These are phyloP conservation scores for Drosophila leontia DNA, from an alignment of 1,140 invertebrate species.

Conservation along the genomic window DNA sequence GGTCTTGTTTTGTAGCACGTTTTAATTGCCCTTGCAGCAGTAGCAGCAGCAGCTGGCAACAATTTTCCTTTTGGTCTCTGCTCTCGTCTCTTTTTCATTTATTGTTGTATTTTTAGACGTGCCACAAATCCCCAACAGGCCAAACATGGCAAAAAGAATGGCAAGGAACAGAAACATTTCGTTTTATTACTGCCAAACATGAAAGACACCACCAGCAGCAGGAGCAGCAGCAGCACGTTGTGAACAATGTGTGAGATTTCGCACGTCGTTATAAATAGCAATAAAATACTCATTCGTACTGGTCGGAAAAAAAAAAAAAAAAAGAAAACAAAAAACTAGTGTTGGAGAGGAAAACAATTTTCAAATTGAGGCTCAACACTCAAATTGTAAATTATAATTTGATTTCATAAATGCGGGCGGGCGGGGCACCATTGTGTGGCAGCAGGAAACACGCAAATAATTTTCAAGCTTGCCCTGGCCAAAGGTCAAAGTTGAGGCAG, in stretches of 20 bases:
- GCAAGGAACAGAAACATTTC: conserved; percentile 52
- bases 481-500: conserved; percentile 50
- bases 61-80: conserved; percentile 52
- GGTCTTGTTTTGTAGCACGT: conserved; percentile 48
- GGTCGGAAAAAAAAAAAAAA: not conserved
- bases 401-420: conserved; percentile 42
- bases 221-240: not conserved
- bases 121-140: conserved; percentile 66
- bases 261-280: conserved; percentile 75
- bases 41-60: conserved; percentile 43
- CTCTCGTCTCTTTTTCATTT: conserved; percentile 30
- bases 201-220: conserved; percentile 41
- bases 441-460: conserved; percentile 52
- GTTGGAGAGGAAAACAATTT: conserved; percentile 46
- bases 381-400: conserved; percentile 67
- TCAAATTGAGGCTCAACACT: conserved; percentile 45
- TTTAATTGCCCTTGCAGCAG: conserved; percentile 72
- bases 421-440: conserved; percentile 42
- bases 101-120: conserved; percentile 72
- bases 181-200: conserved; percentile 72
- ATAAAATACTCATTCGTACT: conserved; percentile 50
- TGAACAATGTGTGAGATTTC: conserved; percentile 78
- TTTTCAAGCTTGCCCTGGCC: conserved; percentile 21
- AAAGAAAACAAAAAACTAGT: conserved; percentile 5
- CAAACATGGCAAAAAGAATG: conserved; percentile 31